Evolutionary conservation across 2,797 vertebrate genomes (phyloP), one percentile per base, ranked within the genome.

Genomic region (Bovichtus diacanthus): DNA sequence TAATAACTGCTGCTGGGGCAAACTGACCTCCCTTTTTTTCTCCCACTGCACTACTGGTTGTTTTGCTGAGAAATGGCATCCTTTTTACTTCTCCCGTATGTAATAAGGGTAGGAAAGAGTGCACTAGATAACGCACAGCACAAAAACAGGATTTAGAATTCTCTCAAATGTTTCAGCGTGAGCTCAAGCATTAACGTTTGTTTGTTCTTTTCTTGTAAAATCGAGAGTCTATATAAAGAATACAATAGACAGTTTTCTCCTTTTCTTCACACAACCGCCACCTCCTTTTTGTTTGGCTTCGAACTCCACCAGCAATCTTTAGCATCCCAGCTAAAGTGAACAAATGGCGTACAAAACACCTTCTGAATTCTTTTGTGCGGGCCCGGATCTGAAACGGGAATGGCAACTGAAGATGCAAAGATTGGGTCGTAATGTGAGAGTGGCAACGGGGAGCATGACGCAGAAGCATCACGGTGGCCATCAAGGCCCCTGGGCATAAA

Each of bases 1-100:
- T 92, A 92, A 92, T 89, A 93, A 91, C 85, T 64, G 72, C 86
- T 80, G 87, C 81, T 11, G 64, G 87, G 83, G 81, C 83, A 76
- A 84, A 85, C 74, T 88, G 90, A 92, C 90, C 86, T 83, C 39
- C 25, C 85, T 87, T 78, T 81, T 80, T 84, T 83, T 60, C 61
- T 38, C 46, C 65, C 60, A 23, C 60, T 23, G 64, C 85, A 18
- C 76, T 56, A 77, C 59, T 69, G 78, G 44, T 74, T 76, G 80
- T 78, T 90, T 76, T 41, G 53, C 50, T 49, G 71, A 88, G 73
- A 87, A 88, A 90, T 87, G 73, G 76, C 80, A 74, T 83, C 72
- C 6, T 61, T 80, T 84, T 81, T 78, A 80, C 47, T 80, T 80
- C 76, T 58, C 50, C 1, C 41, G 86, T 87, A 85, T 66, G 46